Base-by-base conservation (phyloP, 2,113 vertebrate genomes). In the Xenopus borealis region DNA sequence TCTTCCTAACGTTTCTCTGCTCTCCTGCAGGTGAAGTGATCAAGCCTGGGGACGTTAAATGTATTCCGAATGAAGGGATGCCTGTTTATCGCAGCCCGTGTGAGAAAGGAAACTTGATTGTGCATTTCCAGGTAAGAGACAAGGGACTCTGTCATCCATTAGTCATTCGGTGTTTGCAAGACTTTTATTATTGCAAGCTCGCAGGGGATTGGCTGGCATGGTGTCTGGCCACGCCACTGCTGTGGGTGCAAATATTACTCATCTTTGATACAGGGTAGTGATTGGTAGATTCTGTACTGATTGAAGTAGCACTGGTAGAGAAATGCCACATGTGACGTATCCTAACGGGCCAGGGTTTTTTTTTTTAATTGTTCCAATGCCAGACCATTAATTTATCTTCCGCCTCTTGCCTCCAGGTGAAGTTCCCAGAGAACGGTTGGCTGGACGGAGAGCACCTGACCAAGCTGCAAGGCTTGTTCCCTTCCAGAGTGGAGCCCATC, bases 61-160 rank as follows among this genome's bases (percentile, higher is more conserved):
- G 84, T 0, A 69, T 89, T 19, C 85, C 81, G 0, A 88, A 85
- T 0, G 88, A 89, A 67, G 88, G 88, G 1, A 89, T 89, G 87
- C 88, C 88, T 0, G n/a, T 89, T 57, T 86, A 85, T 62, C 78
- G 84, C 46, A 82, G 72, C 63, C 83, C 86, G 0, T 79, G 78
- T 12, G 82, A 88, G 78, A 88, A 80, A 20, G 87, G 88, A 3
- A 85, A 84, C 8, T 86, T 89, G 59, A 80, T 89, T 64, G 16
- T 89, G 17, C 83, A 85, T 23, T 89, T 89, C 17, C 64, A 88
- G 85, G 88, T 89, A 78, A 72, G 5, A 2, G 46, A 10, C 12
- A 12, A 12, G 45, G 12, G 45, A 8, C 9, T 47, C 2, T 47
- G 12, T 47, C 46, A 46, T n/a, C n/a, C n/a, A n/a, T n/a, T n/a